Evolutionary conservation across 2,888 invertebrate genomes (phyloP).

Genomic region (Eretmocerus hayati): DNA sequence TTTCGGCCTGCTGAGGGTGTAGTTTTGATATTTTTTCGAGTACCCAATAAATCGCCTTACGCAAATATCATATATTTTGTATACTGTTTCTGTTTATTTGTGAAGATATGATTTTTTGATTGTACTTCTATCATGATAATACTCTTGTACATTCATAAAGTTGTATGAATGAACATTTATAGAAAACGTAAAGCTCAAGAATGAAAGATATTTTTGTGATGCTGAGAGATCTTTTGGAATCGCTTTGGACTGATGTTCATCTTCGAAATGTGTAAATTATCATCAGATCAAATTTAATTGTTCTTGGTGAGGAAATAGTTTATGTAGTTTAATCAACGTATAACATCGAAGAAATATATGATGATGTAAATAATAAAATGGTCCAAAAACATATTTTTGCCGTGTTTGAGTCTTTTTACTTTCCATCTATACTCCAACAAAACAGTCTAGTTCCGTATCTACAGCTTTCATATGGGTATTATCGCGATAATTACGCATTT

Average conservation of each 20-base stretch:
- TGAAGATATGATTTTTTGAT: conserved; percentile 10
- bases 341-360: conserved; percentile 10
- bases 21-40: background rate
- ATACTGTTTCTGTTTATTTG: conserved; percentile 11
- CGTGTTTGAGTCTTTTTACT: conserved; percentile 14
- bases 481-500: too few species aligned
- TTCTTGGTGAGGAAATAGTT: conserved; percentile 11
- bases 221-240: conserved; percentile 6
- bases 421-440: too few species aligned
- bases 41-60: conserved; percentile 3
- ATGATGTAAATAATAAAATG: conserved; percentile 17
- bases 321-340: conserved; percentile 11
- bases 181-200: conserved; percentile 6
- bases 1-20: conserved; percentile 2
- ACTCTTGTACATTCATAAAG: conserved; percentile 4
- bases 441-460: too few species aligned
- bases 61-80: conserved; percentile 9
- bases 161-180: background rate
- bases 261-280: background rate
- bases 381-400: conserved; percentile 5
- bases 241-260: background rate
- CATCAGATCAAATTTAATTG: conserved; percentile 2
- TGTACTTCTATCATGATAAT: conserved; percentile 4
- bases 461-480: too few species aligned
- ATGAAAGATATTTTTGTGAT: conserved; percentile 11